phyloP scores from a whole-genome alignment of 2,113 vertebrate genomes.

The Mastomys natalensis region DNA sequence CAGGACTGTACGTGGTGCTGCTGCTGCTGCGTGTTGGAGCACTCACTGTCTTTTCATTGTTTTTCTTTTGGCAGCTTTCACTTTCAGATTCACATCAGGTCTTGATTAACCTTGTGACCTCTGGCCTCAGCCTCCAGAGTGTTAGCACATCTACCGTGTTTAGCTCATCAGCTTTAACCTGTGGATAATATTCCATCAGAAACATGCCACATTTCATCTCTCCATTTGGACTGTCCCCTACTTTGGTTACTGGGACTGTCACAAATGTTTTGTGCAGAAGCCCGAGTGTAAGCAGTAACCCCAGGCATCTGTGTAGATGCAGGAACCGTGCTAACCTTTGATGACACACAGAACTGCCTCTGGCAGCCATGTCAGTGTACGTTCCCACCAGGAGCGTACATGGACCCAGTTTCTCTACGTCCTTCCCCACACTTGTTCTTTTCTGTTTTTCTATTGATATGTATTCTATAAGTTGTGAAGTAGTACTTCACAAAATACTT shows the following conservation, averaged over 20 bases:
- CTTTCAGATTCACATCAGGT: neutral
- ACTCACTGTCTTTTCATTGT: neutral
- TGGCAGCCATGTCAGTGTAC: neutral
- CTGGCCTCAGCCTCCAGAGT: neutral
- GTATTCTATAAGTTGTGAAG: neutral
- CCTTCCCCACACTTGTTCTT: neutral
- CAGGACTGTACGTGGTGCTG: neutral
- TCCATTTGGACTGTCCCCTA: neutral
- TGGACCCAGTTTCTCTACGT: neutral
- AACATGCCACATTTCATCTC: neutral
- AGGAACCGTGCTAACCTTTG: neutral
- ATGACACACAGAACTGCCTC: neutral
- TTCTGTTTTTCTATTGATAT: neutral
- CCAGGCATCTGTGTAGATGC: neutral
- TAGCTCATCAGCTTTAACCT: neutral
- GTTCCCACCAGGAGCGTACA: neutral
- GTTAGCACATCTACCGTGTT: neutral
- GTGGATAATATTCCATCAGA: neutral
- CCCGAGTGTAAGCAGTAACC: neutral
- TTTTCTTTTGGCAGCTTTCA: neutral
- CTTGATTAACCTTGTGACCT: neutral
- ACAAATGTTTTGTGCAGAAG: neutral
- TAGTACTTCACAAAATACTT: neutral
- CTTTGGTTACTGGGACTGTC: neutral
- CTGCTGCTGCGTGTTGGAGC: neutral